Conservation (phyloP, 2,113 vertebrate species). For the Ceyx melanurus region DNA sequence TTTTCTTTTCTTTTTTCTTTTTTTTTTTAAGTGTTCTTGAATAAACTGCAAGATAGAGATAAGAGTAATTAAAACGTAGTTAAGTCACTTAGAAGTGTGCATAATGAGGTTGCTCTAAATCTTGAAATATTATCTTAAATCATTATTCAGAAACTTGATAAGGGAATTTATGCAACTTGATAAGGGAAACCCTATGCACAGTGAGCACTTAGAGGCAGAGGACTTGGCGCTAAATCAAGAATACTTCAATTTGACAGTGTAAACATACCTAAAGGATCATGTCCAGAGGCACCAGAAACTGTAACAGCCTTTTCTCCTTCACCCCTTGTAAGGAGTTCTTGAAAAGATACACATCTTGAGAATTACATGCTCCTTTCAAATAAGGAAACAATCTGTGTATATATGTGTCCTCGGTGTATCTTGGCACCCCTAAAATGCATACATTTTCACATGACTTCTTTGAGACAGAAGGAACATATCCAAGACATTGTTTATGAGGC, state of each 20-base stretch:
- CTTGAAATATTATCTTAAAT: constrained; percentile 33
- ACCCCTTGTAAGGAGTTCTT: background rate
- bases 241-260: background rate
- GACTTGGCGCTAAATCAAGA: background rate
- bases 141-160: background rate
- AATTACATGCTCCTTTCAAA: background rate
- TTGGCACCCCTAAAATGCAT: background rate
- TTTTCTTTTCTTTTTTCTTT: background rate
- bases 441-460: background rate
- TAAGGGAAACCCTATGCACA: background rate
- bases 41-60: background rate
- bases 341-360: background rate
- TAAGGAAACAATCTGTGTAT: background rate
- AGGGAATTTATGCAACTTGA: no score
- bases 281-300: background rate
- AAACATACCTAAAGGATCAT: fast-evolving
- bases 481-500: background rate
- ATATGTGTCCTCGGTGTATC: background rate
- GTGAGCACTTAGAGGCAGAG: background rate
- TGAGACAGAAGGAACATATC: background rate
- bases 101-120: constrained; percentile 20
- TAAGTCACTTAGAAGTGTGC: background rate
- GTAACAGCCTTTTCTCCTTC: background rate
- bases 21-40: background rate
- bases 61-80: constrained; percentile 27